A percentile compares a stretch with the other conserved stretches of the same genome.
These are phyloP conservation scores for Rhinichthys osculus DNA, from an alignment of 2,797 vertebrate species.

Conservation along the genomic window DNA sequence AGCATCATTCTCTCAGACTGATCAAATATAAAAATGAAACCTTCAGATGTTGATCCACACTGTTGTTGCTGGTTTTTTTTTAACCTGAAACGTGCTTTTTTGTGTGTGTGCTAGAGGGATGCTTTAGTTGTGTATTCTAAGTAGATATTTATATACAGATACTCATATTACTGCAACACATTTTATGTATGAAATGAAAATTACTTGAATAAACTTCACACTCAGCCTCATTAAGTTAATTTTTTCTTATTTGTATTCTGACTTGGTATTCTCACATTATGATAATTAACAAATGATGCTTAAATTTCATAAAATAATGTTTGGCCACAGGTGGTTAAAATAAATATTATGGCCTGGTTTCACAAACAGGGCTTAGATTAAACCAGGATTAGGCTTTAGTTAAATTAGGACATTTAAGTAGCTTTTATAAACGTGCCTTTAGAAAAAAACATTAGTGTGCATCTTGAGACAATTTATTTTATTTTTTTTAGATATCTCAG, in stretches of 20 bases:
- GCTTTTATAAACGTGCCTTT: too few relatives aligned
- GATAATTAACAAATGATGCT: neutral
- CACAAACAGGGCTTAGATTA: too few relatives aligned
- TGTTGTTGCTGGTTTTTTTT: neutral
- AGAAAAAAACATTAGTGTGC: too few relatives aligned
- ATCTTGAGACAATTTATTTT: too few relatives aligned
- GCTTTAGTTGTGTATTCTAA: conserved; percentile 59
- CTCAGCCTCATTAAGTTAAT: conserved; percentile 21
- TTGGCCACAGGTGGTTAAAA: neutral
- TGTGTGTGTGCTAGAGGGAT: conserved; percentile 22
- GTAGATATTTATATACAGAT: conserved; percentile 71
- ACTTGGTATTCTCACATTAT: neutral
- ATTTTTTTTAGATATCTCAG: too few relatives aligned
- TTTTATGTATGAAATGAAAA: conserved; percentile 64
- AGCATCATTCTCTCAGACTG: conserved; percentile 13
- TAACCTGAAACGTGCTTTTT: conserved; percentile 17
- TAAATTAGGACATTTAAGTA: too few relatives aligned
- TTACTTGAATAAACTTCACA: conserved; percentile 75
- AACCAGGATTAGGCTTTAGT: too few relatives aligned
- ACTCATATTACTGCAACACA: conserved; percentile 65
- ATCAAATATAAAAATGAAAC: neutral
- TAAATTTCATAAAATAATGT: neutral
- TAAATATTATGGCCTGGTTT: neutral
- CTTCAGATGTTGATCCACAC: conserved; percentile 18
- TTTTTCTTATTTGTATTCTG: neutral